These are phyloP conservation scores for Ceratina japonica DNA, from an alignment of 1,140 invertebrate genomes.

Conservation along the genomic window DNA sequence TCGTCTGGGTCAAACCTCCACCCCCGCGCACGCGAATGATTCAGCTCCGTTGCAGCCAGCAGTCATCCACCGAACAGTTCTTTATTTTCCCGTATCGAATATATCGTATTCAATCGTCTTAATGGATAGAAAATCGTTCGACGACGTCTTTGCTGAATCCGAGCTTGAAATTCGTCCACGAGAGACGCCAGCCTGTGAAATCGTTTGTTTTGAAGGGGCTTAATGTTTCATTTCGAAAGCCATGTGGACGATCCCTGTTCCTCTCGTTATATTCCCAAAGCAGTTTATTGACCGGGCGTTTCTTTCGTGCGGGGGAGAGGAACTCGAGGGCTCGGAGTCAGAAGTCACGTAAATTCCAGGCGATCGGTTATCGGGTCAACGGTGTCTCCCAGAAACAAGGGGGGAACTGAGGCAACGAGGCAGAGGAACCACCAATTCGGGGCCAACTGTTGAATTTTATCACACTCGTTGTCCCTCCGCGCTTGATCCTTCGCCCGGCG, in stretches of 20 bases:
- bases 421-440: constrained; percentile 62
- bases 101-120: no score
- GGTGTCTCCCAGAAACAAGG: constrained; percentile 24
- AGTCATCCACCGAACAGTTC: no score
- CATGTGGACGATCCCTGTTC: not conserved
- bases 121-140: no score
- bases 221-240: no score
- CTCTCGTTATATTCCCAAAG: not conserved
- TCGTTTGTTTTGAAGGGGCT: no score
- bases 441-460: constrained; percentile 76
- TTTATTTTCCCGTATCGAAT: no score
- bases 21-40: constrained; percentile 3
- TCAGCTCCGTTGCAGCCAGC: no score
- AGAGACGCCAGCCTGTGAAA: no score
- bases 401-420: constrained; percentile 39
- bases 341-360: constrained; percentile 51
- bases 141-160: no score
- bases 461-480: constrained; percentile 40
- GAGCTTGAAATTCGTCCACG: no score
- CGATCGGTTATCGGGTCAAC: constrained; percentile 56
- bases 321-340: constrained; percentile 3
- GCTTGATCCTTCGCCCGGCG: constrained; percentile 35
- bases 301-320: not conserved
- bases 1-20: constrained; percentile 74
- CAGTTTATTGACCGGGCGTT: not conserved